These are phyloP conservation scores for Latrodectus elegans DNA, from an alignment of 2,888 invertebrate genomes.

Conservation along the genomic window DNA sequence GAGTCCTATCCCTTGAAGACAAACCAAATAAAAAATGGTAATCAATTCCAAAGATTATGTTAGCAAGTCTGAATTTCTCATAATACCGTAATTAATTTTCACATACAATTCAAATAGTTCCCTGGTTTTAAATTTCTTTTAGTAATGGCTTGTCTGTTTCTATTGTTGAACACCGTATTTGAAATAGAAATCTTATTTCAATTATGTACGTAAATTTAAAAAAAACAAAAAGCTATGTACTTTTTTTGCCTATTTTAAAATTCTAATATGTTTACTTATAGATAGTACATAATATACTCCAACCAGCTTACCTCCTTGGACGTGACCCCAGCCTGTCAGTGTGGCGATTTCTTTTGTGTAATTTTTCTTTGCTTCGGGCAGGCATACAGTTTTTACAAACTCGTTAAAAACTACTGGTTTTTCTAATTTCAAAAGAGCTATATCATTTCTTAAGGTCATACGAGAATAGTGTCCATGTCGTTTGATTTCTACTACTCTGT, in stretches of 20 bases:
- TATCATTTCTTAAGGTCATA: slow-evolving; percentile 67
- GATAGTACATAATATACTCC: neutral
- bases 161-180: neutral
- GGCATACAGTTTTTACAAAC: slow-evolving; percentile 72
- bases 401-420: slow-evolving; percentile 84
- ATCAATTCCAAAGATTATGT: too few species aligned
- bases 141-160: neutral
- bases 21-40: too few species aligned
- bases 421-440: slow-evolving; percentile 88
- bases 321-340: slow-evolving; percentile 87
- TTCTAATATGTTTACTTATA: neutral
- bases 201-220: neutral
- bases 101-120: too few species aligned
- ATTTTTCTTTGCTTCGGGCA: slow-evolving; percentile 73
- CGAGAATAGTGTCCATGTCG: slow-evolving; percentile 53
- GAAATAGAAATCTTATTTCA: neutral
- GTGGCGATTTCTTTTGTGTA: slow-evolving; percentile 75
- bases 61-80: too few species aligned
- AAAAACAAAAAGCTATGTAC: too few species aligned
- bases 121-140: too few species aligned
- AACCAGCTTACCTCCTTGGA: slow-evolving; percentile 62
- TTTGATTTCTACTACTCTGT: slow-evolving; percentile 40
- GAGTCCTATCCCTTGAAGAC: too few species aligned
- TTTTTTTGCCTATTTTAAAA: neutral
- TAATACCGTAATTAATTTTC: too few species aligned